phyloP scores from a whole-genome alignment of 1,140 invertebrate species.

The Procambarus virginalis region DNA sequence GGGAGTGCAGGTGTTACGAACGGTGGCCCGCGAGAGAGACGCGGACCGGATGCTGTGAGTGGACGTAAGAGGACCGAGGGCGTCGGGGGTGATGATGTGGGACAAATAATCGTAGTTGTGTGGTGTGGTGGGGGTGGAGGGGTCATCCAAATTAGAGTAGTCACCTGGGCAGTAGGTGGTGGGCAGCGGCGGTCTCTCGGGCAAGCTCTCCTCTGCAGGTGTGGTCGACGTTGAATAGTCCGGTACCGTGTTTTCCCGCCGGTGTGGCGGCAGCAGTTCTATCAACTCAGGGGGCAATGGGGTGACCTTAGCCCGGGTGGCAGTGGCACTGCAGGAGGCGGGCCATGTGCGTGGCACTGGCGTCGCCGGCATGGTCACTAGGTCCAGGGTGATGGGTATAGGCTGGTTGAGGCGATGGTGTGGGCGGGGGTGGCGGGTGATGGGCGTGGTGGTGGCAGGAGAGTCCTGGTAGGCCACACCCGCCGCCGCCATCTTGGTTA shows the following conservation, averaged over 20 bases:
- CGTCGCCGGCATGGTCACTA: constrained; percentile 18
- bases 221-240: constrained; percentile 15
- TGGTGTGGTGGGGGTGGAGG: neutral
- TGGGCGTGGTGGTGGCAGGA: neutral
- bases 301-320: constrained; percentile 51
- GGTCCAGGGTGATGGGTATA: constrained; percentile 52
- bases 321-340: constrained; percentile 20
- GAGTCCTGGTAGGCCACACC: too few relatives aligned
- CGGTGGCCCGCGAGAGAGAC: too few relatives aligned
- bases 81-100: constrained; percentile 37
- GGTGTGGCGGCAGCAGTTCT: constrained; percentile 66
- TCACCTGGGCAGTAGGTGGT: constrained; percentile 19
- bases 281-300: constrained; percentile 66
- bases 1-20: neutral
- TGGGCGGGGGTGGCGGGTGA: neutral
- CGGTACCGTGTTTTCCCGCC: constrained; percentile 60
- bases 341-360: neutral
- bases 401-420: constrained; percentile 60
- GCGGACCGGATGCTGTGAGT: neutral
- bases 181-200: constrained; percentile 38
- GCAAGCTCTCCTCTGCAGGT: constrained; percentile 1
- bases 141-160: constrained; percentile 59
- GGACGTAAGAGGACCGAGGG: constrained; percentile 3
- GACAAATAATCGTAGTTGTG: constrained; percentile 61
- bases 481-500: constrained; percentile 23